phyloP scores from a whole-genome alignment of 2,888 invertebrate genomes.

The Coecobrya sp. region DNA sequence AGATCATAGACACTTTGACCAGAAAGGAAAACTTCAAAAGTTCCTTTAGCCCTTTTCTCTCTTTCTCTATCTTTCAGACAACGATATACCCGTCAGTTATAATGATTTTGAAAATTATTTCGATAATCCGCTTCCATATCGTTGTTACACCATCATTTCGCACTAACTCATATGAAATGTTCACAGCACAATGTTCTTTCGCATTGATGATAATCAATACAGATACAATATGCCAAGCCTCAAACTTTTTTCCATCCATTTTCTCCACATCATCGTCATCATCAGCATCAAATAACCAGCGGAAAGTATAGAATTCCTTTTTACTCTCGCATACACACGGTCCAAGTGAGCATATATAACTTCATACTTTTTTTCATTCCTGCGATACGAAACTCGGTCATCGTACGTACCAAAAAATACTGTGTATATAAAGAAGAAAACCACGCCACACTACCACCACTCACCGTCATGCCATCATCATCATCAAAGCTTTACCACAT shows the following conservation, averaged over 20 bases:
- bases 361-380: not conserved
- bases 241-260: slow-evolving; percentile 34
- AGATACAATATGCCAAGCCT: slow-evolving; percentile 57
- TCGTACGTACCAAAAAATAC: not conserved
- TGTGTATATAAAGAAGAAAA: slow-evolving; percentile 21
- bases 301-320: not conserved
- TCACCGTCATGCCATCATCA: slow-evolving; percentile 55
- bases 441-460: slow-evolving; percentile 34
- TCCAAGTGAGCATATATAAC: not conserved
- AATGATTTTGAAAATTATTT: slow-evolving; percentile 76
- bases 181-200: not conserved
- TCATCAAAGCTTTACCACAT: slow-evolving; percentile 73
- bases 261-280: slow-evolving; percentile 22
- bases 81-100: slow-evolving; percentile 26
- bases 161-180: not conserved
- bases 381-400: slow-evolving; percentile 26
- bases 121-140: slow-evolving; percentile 31
- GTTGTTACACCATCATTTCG: slow-evolving; percentile 1
- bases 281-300: slow-evolving; percentile 14
- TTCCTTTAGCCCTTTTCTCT: not conserved
- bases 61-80: not conserved
- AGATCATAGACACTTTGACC: not conserved
- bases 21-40: slow-evolving; percentile 41
- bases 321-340: slow-evolving; percentile 2
- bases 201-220: slow-evolving; percentile 58